phyloP scores from a whole-genome alignment of 2,113 vertebrate species.

The Colistium nudipinnis region DNA sequence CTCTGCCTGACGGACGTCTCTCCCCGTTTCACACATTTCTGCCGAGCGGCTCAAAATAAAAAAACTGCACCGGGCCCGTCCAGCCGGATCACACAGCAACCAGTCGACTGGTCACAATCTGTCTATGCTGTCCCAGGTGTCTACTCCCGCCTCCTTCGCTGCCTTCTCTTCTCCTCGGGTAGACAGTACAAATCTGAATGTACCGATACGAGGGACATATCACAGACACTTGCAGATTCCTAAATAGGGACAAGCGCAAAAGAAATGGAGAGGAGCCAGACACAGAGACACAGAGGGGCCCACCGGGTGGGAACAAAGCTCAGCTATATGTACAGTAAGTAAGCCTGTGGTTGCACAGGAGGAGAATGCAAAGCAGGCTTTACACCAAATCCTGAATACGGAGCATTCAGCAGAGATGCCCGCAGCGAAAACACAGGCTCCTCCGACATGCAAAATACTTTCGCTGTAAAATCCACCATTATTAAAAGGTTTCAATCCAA shows the following conservation, averaged over 20 bases:
- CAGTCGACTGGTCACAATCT: slow-evolving; percentile 48
- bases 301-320: slow-evolving; percentile 31
- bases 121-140: slow-evolving; percentile 35
- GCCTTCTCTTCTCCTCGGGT: background rate
- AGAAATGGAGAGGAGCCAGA: background rate
- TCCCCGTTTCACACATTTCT: slow-evolving; percentile 32
- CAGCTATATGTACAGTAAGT: slow-evolving; percentile 7
- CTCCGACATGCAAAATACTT: slow-evolving; percentile 26
- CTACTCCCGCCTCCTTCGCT: slow-evolving; percentile 1
- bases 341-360: slow-evolving; percentile 32
- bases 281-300: slow-evolving; percentile 17
- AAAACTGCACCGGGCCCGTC: slow-evolving; percentile 47
- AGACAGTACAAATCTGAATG: slow-evolving; percentile 12
- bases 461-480: slow-evolving; percentile 10
- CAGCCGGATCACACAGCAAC: slow-evolving; percentile 52
- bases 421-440: slow-evolving; percentile 27
- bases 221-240: slow-evolving; percentile 21
- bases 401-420: slow-evolving; percentile 14
- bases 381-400: slow-evolving; percentile 33
- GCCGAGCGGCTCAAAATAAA: slow-evolving; percentile 40
- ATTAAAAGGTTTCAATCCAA: background rate
- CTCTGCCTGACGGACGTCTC: slow-evolving; percentile 44
- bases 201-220: slow-evolving; percentile 20
- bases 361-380: slow-evolving; percentile 59
- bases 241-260: slow-evolving; percentile 22